Evolutionary conservation across 2,797 vertebrate genomes (phyloP).

Genomic region (Anas georgica): DNA sequence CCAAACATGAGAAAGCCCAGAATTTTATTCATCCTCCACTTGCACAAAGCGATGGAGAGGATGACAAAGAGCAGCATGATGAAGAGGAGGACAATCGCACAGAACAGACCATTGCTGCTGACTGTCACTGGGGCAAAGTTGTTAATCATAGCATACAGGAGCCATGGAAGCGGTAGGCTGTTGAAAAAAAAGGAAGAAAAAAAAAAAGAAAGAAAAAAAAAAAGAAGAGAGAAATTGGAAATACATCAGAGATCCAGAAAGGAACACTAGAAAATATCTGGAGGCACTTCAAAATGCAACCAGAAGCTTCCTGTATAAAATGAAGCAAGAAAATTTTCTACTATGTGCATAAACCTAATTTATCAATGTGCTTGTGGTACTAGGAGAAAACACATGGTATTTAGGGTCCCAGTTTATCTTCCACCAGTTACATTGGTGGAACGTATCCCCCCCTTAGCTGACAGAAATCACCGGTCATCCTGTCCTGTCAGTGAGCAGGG

Average conservation of each 20-base stretch:
- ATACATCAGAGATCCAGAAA: background rate
- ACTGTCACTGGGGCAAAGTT: constrained; percentile 84
- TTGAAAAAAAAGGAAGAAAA: constrained; percentile 34
- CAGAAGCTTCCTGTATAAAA: background rate
- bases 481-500: background rate
- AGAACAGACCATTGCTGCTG: constrained; percentile 98
- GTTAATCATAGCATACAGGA: constrained; percentile 85
- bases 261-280: background rate
- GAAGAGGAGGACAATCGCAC: constrained; percentile 97
- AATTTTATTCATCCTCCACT: constrained; percentile 96
- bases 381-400: background rate
- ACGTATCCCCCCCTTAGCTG: background rate
- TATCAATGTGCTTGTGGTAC: background rate
- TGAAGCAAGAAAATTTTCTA: background rate
- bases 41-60: constrained; percentile 92
- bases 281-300: background rate
- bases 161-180: constrained; percentile 97
- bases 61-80: constrained; percentile 99
- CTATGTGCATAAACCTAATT: background rate
- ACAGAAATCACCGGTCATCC: background rate
- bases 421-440: background rate
- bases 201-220: constrained; percentile 53
- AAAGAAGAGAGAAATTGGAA: constrained; percentile 2
- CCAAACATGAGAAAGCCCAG: constrained; percentile 93
- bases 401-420: background rate